Evolutionary conservation across 2,113 vertebrate species (phyloP).

Genomic region (Myrmecobius fasciatus): DNA sequence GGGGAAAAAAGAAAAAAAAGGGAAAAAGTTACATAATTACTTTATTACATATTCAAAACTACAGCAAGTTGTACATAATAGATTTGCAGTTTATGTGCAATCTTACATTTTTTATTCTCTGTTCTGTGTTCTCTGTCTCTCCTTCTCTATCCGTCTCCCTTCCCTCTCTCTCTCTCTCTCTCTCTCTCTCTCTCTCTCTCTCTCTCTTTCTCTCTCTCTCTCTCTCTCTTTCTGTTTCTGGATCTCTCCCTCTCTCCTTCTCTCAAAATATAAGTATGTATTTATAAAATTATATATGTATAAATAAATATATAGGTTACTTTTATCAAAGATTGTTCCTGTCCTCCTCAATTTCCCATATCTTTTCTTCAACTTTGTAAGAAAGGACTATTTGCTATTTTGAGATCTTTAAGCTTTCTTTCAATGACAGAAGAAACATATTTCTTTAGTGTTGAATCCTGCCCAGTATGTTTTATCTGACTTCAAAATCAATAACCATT

Average conservation of each 20-base stretch:
- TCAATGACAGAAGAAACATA: background rate
- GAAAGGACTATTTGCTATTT: background rate
- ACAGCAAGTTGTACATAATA: too few species aligned
- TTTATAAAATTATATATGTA: too few species aligned
- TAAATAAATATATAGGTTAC: background rate
- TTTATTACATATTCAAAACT: too few species aligned
- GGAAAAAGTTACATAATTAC: too few species aligned
- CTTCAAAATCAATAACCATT: conserved; percentile 72
- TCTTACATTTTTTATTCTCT: too few species aligned
- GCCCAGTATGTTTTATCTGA: conserved; percentile 64
- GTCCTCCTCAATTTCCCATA: conserved; percentile 7
- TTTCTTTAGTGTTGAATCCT: background rate
- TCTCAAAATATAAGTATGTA: too few species aligned
- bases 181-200: too few species aligned
- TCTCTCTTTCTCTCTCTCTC: too few species aligned
- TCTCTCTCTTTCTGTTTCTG: too few species aligned
- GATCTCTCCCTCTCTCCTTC: too few species aligned
- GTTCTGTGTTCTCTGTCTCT: background rate
- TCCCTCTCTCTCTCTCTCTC: background rate
- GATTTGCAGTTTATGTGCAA: too few species aligned
- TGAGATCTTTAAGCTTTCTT: background rate
- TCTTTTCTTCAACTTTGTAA: background rate
- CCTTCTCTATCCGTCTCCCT: background rate
- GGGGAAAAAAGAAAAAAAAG: too few species aligned
- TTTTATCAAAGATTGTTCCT: background rate